phyloP scores from a whole-genome alignment of 1,140 invertebrate genomes.

The Aphis craccivora region DNA sequence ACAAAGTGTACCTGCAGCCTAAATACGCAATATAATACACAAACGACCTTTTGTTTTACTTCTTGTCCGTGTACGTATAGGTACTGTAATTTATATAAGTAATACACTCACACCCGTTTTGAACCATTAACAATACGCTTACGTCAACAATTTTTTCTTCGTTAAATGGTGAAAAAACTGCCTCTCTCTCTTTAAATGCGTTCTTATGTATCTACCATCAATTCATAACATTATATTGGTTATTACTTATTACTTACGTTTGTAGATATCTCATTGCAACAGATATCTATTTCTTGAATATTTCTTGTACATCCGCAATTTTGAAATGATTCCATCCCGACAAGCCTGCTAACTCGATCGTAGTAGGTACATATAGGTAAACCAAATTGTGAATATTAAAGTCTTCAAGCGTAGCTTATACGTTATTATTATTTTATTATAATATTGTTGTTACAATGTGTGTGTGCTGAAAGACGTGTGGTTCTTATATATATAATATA shows the following conservation, averaged over 20 bases:
- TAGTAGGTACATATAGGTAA: neutral
- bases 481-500: neutral
- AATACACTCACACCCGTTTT: neutral
- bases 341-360: too few species aligned
- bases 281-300: neutral
- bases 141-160: too few species aligned
- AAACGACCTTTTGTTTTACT: slow-evolving; percentile 7
- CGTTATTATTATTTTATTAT: neutral
- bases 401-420: neutral
- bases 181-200: too few species aligned
- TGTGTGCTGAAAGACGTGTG: neutral
- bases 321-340: neutral
- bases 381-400: neutral
- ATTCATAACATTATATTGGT: too few species aligned
- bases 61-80: neutral
- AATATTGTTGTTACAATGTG: neutral
- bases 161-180: too few species aligned
- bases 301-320: neutral
- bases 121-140: neutral
- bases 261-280: too few species aligned
- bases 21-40: neutral
- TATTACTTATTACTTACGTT: too few species aligned
- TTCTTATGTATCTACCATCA: too few species aligned
- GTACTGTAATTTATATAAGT: neutral
- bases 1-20: neutral